A percentile compares a stretch with the other conserved stretches of the same genome.
Evolutionary conservation across 1,140 invertebrate genomes (phyloP).

Genomic region (Drosophila parvula): DNA sequence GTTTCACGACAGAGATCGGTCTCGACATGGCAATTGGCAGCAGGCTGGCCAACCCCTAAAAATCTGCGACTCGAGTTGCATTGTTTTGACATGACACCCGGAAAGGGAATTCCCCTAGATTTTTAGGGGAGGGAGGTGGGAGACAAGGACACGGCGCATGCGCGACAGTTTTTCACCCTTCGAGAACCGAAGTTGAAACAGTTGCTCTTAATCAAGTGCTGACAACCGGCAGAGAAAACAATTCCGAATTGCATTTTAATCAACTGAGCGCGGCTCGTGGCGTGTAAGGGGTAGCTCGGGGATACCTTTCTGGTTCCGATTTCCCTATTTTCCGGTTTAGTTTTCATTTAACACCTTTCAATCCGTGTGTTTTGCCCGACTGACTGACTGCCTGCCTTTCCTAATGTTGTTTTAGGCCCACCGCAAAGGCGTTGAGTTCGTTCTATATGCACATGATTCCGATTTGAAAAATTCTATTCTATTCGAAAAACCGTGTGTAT

Average conservation of each 20-base stretch:
- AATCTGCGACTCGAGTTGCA: constrained; percentile 59
- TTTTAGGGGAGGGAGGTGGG: background rate
- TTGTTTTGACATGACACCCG: constrained; percentile 80
- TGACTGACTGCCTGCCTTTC: constrained; percentile 36
- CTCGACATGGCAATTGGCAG: constrained; percentile 9
- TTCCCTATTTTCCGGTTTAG: constrained; percentile 48
- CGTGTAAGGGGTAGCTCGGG: constrained; percentile 14
- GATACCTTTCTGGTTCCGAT: background rate
- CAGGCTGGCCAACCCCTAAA: constrained; percentile 53
- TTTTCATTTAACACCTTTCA: constrained; percentile 76
- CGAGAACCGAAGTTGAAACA: constrained; percentile 12
- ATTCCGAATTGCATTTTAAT: constrained; percentile 80
- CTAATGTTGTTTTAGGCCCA: constrained; percentile 75
- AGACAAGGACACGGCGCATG: constrained; percentile 18
- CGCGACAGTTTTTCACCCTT: constrained; percentile 48
- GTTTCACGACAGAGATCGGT: constrained; percentile 3
- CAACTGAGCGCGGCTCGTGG: constrained; percentile 51
- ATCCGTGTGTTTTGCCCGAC: constrained; percentile 2
- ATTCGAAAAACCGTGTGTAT: background rate
- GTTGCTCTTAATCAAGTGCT: constrained; percentile 80
- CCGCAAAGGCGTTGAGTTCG: constrained; percentile 41
- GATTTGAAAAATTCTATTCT: constrained; percentile 9
- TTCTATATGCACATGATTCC: constrained; percentile 10
- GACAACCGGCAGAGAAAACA: constrained; percentile 72
- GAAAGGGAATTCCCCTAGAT: constrained; percentile 1